phyloP scores from a whole-genome alignment of 2,113 vertebrate genomes.

The Eidolon helvum region DNA sequence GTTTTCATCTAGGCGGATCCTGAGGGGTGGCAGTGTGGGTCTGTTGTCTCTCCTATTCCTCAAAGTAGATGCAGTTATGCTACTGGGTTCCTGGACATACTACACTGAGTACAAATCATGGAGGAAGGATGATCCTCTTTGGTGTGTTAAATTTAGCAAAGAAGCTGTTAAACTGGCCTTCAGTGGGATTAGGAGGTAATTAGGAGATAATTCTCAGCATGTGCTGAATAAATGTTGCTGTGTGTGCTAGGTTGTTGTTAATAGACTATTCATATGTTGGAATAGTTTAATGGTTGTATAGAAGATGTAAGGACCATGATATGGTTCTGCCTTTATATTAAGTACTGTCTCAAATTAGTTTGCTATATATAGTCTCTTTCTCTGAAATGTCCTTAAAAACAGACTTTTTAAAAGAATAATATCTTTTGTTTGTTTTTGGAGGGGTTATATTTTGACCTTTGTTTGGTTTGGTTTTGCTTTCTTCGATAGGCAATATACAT shows the following conservation, averaged over 20 bases:
- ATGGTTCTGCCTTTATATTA: neutral
- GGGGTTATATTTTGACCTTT: neutral
- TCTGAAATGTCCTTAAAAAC: slow-evolving; percentile 37
- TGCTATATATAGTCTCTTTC: neutral
- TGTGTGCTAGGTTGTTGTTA: neutral
- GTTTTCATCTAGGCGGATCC: neutral
- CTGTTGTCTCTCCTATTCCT: neutral
- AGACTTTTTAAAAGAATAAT: neutral
- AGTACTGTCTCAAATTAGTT: neutral
- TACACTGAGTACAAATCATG: neutral
- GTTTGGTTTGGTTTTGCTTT: neutral
- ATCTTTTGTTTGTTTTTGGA: neutral
- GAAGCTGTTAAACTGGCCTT: neutral
- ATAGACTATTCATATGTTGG: neutral
- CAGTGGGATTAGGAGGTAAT: neutral
- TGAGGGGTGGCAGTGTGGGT: neutral
- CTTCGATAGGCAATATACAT: neutral
- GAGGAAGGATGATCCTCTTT: neutral
- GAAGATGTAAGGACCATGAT: neutral
- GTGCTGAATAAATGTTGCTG: neutral
- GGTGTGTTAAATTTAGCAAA: neutral
- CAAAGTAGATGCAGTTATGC: neutral
- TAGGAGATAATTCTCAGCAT: neutral
- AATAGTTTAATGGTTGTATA: neutral
- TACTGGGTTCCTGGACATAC: neutral